phyloP scores from a whole-genome alignment of 2,113 vertebrate genomes.

The Tragelaphus scriptus region DNA sequence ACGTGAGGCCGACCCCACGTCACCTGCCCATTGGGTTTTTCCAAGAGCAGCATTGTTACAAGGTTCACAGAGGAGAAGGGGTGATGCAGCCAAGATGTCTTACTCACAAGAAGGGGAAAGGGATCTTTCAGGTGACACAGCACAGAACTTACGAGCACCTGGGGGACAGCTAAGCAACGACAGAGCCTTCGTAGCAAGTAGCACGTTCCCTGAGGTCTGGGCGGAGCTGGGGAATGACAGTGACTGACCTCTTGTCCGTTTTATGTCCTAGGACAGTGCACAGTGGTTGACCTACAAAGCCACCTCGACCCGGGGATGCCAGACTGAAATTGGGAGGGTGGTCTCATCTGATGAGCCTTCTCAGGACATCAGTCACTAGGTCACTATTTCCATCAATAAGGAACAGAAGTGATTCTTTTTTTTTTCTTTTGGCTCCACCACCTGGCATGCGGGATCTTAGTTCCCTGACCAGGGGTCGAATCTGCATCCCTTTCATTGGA shows the following conservation, averaged over 20 bases:
- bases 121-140: not conserved
- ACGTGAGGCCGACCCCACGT: fast-evolving
- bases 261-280: too few species aligned
- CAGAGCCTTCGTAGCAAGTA: not conserved
- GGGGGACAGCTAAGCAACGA: not conserved
- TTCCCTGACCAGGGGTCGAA: not conserved
- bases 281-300: not conserved
- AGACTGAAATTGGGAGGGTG: not conserved
- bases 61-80: not conserved
- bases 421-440: not conserved
- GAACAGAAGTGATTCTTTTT: not conserved
- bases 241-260: not conserved
- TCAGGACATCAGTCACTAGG: not conserved
- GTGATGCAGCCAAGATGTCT: not conserved
- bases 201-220: not conserved
- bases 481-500: not conserved
- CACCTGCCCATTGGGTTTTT: not conserved
- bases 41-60: fast-evolving
- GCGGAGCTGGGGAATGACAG: fast-evolving
- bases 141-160: not conserved
- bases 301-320: fast-evolving
- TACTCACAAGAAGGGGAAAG: not conserved
- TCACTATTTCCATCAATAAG: not conserved
- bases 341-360: not conserved
- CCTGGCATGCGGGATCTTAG: not conserved